Evolutionary conservation across 2,888 invertebrate genomes (phyloP), one percentile per base, ranked within the genome.

Genomic region (Drosophila paracracens): DNA sequence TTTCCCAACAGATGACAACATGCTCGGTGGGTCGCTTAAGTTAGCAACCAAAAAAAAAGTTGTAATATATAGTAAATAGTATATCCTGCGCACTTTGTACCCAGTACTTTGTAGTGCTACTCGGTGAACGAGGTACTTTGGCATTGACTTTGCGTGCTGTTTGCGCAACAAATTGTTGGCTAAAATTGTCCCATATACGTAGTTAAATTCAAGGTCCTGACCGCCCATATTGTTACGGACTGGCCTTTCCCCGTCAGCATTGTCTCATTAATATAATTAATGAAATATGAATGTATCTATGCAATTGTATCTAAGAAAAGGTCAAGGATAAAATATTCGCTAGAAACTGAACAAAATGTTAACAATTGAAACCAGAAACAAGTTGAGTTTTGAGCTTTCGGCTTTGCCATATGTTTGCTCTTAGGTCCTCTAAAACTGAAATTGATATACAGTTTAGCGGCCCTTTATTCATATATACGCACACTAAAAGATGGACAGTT

Each of bases 201-300:
- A 18, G 16, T 25, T 25, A 57, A 43, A 57, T 18, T 57, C 57
- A 57, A 43, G 16, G 57, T 31, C 43, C 43, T 6, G 5, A 6
- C 43, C 57, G 57, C 57, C 57, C 57, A 57, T 21, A 18, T 43
- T 2, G 31, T 57, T 57, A 18, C n/a, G 29, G 56, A 56, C 29
- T 31, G 29, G 29, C 43, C 57, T 21, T 43, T 43, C 7, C 29
- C 51, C 7, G 40, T 43, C 16, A 21, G 40, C 57, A 18, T 33
- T 21, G 10, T 3, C 31, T 29, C 18, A 16, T 33, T 31, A 25
- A 18, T 21, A 33, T 57, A 21, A 18, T 57, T 57, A 57, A 43
- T 5, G 21, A 16, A 43, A 43, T 16, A 21, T 31, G 29, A 43
- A 29, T 31, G n/a, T 29, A 40, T 29, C n/a, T 40, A 31, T 8